phyloP scores from a whole-genome alignment of 2,888 invertebrate species.

The Phrixothrix hirtus region DNA sequence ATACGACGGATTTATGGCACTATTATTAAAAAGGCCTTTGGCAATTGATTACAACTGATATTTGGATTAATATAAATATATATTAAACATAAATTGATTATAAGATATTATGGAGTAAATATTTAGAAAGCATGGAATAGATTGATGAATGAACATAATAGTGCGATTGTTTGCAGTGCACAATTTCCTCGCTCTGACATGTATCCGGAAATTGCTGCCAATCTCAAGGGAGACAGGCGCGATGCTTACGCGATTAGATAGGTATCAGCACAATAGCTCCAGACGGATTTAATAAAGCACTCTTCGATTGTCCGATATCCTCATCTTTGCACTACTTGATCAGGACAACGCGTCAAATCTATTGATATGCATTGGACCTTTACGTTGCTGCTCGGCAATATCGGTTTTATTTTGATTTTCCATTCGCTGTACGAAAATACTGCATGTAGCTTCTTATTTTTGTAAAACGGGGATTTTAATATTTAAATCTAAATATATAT shows the following conservation, averaged over 20 bases:
- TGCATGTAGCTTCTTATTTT: no score
- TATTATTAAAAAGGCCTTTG: no score
- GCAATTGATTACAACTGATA: no score
- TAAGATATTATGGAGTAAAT: conserved; percentile 25
- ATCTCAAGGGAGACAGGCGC: conserved; percentile 50
- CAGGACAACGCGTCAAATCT: conserved; percentile 38
- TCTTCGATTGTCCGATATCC: conserved; percentile 54
- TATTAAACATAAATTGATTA: conserved; percentile 8
- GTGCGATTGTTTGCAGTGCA: conserved; percentile 54
- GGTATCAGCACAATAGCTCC: conserved; percentile 54
- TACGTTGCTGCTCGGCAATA: conserved; percentile 22
- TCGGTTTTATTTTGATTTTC: conserved; percentile 22
- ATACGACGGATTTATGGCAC: no score
- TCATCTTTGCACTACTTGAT: conserved; percentile 49
- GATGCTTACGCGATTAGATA: conserved; percentile 51
- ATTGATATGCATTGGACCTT: conserved; percentile 54
- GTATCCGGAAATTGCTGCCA: conserved; percentile 59
- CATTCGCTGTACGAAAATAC: no score
- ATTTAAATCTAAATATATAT: no score
- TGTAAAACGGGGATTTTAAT: no score
- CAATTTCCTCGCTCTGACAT: conserved; percentile 56
- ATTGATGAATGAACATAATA: conserved; percentile 51
- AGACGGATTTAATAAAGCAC: conserved; percentile 56
- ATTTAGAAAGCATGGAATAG: conserved; percentile 32
- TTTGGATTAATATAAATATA: no score